Evolutionary conservation across 2,797 vertebrate genomes (phyloP).

Genomic region (Hozukius guyotensis): DNA sequence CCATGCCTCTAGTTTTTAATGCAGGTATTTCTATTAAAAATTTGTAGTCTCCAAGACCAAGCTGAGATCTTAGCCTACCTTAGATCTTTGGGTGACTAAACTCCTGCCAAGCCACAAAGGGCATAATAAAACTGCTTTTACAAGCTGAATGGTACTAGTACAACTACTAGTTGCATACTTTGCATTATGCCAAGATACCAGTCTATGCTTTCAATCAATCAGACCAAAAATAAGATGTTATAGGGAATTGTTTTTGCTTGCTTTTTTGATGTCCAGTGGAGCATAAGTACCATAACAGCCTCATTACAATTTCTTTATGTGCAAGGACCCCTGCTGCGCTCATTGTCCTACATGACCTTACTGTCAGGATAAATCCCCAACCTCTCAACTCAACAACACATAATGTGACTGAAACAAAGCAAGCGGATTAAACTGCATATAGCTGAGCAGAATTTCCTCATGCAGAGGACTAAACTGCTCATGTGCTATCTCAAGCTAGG

Average conservation of each 20-base stretch:
- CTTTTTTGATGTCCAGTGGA: conserved; percentile 1
- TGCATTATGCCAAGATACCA: not conserved
- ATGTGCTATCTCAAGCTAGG: conserved; percentile 7
- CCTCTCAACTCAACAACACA: conserved; percentile 22
- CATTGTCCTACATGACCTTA: conserved; percentile 10
- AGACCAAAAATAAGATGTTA: not conserved
- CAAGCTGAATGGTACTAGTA: not conserved
- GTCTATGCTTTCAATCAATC: not conserved
- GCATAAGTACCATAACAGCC: conserved; percentile 8
- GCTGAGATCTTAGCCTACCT: no score
- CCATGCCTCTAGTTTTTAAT: accelerated
- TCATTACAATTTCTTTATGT: conserved; percentile 27
- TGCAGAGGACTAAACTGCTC: conserved; percentile 24
- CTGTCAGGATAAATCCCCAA: conserved; percentile 8
- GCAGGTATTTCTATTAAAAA: not conserved
- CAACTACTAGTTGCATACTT: not conserved
- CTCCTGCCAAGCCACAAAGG: not conserved
- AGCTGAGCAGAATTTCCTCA: conserved; percentile 9
- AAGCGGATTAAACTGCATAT: conserved; percentile 46
- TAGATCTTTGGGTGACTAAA: not conserved
- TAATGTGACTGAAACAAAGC: conserved; percentile 21
- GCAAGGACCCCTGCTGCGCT: conserved; percentile 7
- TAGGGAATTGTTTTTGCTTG: not conserved
- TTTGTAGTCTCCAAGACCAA: not conserved
- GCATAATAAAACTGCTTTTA: not conserved